Evolutionary conservation across 2,113 vertebrate species (phyloP).

Genomic region (Brachionichthys hirsutus): DNA sequence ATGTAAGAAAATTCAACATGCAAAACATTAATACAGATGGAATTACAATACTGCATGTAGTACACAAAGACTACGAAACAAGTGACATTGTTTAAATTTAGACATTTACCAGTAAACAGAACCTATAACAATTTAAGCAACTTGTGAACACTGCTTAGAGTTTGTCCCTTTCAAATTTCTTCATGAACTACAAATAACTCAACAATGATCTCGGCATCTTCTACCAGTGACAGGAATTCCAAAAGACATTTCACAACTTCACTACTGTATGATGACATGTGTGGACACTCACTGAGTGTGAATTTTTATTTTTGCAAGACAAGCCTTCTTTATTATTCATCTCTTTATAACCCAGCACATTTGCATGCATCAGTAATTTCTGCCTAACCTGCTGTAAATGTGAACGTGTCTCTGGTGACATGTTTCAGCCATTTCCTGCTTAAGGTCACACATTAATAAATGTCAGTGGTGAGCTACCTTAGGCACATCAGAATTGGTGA

Average conservation of each 20-base stretch:
- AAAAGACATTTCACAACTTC: conserved; percentile 12
- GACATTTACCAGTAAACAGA: background rate
- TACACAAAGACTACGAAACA: no score
- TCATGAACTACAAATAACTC: conserved; percentile 49
- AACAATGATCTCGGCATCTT: conserved; percentile 27
- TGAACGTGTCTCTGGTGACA: conserved; percentile 47
- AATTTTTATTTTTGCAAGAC: conserved; percentile 24
- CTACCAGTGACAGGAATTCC: conserved; percentile 23
- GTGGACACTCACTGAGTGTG: background rate
- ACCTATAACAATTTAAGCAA: background rate
- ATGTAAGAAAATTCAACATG: no score
- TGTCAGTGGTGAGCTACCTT: conserved; percentile 63
- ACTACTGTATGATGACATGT: conserved; percentile 14
- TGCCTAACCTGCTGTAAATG: conserved; percentile 19
- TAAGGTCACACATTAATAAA: conserved; percentile 70
- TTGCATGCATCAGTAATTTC: conserved; percentile 36
- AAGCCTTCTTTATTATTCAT: conserved; percentile 37
- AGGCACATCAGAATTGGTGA: conserved; percentile 59
- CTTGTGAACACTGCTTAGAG: no score
- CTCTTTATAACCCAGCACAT: conserved; percentile 23
- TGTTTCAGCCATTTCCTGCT: conserved; percentile 55
- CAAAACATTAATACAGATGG: no score
- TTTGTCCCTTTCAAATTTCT: conserved; percentile 24
- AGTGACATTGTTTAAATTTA: no score
- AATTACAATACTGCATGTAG: no score